phyloP scores from a whole-genome alignment of 2,113 vertebrate genomes.

The Platysternon megacephalum region DNA sequence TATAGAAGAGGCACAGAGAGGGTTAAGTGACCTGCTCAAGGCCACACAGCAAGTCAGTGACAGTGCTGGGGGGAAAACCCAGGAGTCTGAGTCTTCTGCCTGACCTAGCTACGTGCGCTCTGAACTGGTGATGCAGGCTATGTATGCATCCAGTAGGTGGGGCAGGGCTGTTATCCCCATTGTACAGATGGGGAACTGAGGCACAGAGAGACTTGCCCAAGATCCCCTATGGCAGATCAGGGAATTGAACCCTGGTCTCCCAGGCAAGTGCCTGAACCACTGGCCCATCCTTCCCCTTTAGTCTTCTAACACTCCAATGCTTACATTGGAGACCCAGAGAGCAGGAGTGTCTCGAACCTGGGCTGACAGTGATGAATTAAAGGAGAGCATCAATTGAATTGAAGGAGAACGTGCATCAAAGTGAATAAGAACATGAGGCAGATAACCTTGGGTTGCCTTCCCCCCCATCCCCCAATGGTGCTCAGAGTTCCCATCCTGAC shows the following conservation, averaged over 20 bases:
- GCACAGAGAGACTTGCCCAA: background rate
- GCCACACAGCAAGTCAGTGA: background rate
- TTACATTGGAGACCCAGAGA: background rate
- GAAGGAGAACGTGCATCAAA: background rate
- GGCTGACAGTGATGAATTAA: background rate
- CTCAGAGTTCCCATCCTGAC: too few species aligned
- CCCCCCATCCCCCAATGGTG: accelerated
- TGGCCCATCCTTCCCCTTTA: too few species aligned
- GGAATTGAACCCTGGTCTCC: background rate
- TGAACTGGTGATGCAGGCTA: background rate
- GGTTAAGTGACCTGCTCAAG: background rate
- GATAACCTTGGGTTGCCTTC: background rate
- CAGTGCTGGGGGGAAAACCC: background rate
- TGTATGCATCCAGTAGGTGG: background rate
- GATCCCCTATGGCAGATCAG: background rate
- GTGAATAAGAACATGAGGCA: background rate
- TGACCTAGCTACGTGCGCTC: background rate
- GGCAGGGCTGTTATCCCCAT: background rate
- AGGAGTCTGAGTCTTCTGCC: background rate
- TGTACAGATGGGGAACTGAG: background rate
- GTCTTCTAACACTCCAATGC: background rate
- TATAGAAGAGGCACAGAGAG: background rate
- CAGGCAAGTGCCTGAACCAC: background rate
- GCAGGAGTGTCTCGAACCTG: background rate
- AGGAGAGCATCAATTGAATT: background rate